These are phyloP conservation scores for Trichogramma pretiosum DNA, from an alignment of 1,140 invertebrate species.

Conservation along the genomic window DNA sequence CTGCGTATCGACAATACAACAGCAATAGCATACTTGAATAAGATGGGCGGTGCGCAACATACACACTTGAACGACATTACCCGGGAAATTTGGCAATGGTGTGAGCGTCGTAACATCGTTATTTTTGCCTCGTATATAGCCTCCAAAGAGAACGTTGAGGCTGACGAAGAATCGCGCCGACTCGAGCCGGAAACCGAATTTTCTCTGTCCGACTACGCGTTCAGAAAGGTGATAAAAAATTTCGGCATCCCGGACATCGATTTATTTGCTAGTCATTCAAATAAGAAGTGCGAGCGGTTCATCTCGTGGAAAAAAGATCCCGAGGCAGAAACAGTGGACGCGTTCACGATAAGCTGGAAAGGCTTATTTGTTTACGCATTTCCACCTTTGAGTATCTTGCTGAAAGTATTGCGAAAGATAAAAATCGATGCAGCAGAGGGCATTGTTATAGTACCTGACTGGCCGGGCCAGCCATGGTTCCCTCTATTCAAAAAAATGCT, in stretches of 20 bases:
- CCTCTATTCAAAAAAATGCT: neutral
- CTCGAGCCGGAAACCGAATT: conserved; percentile 6
- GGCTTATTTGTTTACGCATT: conserved; percentile 5
- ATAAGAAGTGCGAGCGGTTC: conserved; percentile 11
- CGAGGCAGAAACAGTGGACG: conserved; percentile 2
- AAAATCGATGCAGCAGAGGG: neutral
- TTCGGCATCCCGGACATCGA: conserved; percentile 2
- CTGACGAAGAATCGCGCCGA: no score
- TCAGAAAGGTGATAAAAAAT: neutral
- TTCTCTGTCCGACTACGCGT: neutral
- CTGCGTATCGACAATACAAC: neutral
- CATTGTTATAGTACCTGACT: neutral
- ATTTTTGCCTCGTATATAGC: conserved; percentile 11
- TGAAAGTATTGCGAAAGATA: conserved; percentile 12
- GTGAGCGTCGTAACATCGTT: conserved; percentile 3
- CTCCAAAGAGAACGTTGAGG: conserved; percentile 12
- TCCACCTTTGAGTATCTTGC: conserved; percentile 1
- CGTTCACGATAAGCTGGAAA: conserved; percentile 12
- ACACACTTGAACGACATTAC: neutral
- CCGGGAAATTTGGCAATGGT: no score
- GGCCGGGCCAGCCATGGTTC: neutral
- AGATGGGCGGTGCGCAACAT: neutral
- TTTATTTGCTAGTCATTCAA: no score
- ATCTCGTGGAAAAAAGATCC: conserved; percentile 22
- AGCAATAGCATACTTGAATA: neutral